Evolutionary conservation across 92 coral and sea anemone species (phyloP).

Genomic region (Hydrozoanthus gracilis): DNA sequence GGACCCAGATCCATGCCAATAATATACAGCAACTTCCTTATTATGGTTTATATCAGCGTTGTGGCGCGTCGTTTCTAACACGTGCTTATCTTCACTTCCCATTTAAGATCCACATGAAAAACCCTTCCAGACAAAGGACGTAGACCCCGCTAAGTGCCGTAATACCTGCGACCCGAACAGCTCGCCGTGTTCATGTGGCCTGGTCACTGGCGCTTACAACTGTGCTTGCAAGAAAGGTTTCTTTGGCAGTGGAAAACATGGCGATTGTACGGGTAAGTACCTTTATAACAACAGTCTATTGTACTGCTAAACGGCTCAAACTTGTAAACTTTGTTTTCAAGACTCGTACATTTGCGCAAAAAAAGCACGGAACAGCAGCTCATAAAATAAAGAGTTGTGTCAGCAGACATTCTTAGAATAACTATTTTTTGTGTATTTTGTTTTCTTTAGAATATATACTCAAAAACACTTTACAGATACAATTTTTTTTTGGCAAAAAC

Average conservation of each 20-base stretch:
- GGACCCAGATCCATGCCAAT: no score
- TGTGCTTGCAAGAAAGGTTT: constrained; percentile 76
- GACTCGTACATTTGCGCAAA: neutral
- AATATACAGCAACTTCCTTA: no score
- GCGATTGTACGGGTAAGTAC: constrained; percentile 70
- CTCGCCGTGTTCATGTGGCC: constrained; percentile 79
- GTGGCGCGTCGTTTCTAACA: no score
- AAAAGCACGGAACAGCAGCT: no score
- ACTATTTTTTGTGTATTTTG: no score
- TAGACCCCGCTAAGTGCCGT: constrained; percentile 50
- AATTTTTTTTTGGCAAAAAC: neutral
- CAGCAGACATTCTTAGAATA: no score
- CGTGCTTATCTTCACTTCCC: neutral
- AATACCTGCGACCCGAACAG: constrained; percentile 47
- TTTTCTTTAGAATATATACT: no score
- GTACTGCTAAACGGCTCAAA: no score
- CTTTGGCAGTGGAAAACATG: constrained; percentile 64
- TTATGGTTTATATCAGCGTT: no score
- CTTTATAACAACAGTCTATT: neutral
- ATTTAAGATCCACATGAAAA: constrained; percentile 72
- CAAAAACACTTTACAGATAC: neutral
- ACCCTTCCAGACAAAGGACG: constrained; percentile 61
- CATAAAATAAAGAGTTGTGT: no score
- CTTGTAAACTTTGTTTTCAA: neutral
- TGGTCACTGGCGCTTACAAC: constrained; percentile 82